Conservation (phyloP, 1,140 invertebrate genomes). For the Hirudo medicinalis region DNA sequence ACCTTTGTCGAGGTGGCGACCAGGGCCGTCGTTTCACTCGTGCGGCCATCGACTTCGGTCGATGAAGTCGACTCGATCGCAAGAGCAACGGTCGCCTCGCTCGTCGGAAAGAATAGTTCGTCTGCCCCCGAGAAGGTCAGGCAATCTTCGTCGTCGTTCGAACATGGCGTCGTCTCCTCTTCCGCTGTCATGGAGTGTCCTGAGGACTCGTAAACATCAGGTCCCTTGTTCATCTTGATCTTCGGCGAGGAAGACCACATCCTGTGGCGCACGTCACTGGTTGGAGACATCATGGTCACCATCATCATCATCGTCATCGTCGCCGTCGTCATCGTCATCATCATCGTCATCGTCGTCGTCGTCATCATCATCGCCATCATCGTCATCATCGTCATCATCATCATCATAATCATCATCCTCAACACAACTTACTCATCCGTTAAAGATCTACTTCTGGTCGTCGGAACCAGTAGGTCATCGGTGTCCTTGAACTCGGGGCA, state of each 20-base stretch:
- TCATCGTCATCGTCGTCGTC: conserved; percentile 4
- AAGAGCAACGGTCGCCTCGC: too few species aligned
- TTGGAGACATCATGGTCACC: not conserved
- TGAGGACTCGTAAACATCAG: not conserved
- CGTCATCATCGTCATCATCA: not conserved
- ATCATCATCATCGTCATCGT: not conserved
- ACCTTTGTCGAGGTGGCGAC: too few species aligned
- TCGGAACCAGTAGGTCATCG: not conserved
- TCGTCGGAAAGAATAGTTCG: too few species aligned
- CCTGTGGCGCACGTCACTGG: not conserved
- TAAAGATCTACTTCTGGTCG: not conserved
- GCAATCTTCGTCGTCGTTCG: conserved; percentile 4
- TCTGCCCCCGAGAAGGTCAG: not conserved
- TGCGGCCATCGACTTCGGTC: too few species aligned
- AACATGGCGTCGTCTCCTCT: conserved; percentile 3
- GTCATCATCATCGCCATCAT: not conserved
- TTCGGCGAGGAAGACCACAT: not conserved
- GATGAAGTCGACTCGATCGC: too few species aligned
- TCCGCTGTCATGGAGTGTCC: not conserved
- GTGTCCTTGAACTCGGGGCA: conserved; percentile 6
- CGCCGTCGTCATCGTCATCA: not conserved
- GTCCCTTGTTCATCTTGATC: not conserved
- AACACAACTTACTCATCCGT: not conserved
- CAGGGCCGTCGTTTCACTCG: too few species aligned
- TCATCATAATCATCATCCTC: not conserved